These are phyloP conservation scores for Erpetoichthys calabaricus DNA, from an alignment of 2,797 vertebrate species.

Conservation along the genomic window DNA sequence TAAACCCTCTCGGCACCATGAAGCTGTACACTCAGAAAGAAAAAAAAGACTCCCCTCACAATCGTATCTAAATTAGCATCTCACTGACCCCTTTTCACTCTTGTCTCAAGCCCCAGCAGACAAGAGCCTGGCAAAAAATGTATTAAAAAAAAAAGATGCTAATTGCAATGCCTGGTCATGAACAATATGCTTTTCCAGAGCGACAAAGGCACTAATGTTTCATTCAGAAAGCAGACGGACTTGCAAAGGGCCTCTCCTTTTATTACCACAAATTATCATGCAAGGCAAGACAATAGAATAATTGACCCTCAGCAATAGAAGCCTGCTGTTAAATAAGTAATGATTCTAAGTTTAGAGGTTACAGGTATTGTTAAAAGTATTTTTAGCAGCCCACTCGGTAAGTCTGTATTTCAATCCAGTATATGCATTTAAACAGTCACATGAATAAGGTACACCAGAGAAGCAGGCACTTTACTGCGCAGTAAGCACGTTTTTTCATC, in stretches of 20 bases:
- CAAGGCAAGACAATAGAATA: constrained; percentile 53
- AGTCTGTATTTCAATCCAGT: too few relatives aligned
- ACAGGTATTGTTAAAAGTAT: constrained; percentile 40
- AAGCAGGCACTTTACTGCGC: too few relatives aligned
- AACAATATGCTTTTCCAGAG: constrained; percentile 44
- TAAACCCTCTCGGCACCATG: constrained; percentile 45
- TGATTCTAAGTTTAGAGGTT: constrained; percentile 33
- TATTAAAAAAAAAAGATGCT: constrained; percentile 31
- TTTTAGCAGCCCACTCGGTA: constrained; percentile 36
- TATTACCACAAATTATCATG: constrained; percentile 60
- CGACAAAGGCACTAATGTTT: constrained; percentile 62
- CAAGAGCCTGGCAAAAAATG: constrained; percentile 42
- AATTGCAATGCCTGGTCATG: constrained; percentile 52
- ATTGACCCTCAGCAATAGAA: constrained; percentile 60
- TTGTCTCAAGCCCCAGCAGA: constrained; percentile 42
- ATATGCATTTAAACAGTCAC: too few relatives aligned
- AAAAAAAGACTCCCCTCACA: constrained; percentile 41
- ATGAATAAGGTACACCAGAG: too few relatives aligned
- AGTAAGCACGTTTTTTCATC: too few relatives aligned
- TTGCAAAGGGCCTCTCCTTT: constrained; percentile 55
- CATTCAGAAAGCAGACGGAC: constrained; percentile 51
- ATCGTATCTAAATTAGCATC: constrained; percentile 73
- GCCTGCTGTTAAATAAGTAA: constrained; percentile 49
- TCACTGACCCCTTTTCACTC: constrained; percentile 46
- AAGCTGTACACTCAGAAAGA: constrained; percentile 32